A percentile compares a stretch with the other conserved stretches of the same genome.
Conservation (phyloP, 2,888 invertebrate species). For the Cactoblastis cactorum region DNA sequence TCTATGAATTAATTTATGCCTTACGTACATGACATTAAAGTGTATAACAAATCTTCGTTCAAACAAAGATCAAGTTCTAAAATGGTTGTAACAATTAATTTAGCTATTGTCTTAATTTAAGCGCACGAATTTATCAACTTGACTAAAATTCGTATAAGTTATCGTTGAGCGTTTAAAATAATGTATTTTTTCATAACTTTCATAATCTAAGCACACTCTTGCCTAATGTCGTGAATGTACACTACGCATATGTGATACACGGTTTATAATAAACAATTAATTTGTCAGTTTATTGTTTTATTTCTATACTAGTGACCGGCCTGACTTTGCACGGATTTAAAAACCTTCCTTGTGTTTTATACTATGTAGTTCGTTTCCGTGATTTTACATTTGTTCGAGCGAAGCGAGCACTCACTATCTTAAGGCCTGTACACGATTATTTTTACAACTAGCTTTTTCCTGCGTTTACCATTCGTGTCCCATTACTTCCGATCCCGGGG, state of each 20-base stretch:
- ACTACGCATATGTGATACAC: conserved; percentile 76
- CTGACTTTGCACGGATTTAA: no score
- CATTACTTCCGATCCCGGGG: no score
- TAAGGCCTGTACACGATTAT: no score
- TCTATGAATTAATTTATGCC: background rate
- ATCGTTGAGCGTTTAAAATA: conserved; percentile 45
- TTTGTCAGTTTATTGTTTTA: conserved; percentile 45
- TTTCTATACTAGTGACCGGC: conserved; percentile 28
- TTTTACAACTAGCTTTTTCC: no score
- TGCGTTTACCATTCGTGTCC: no score
- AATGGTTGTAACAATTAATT: conserved; percentile 52
- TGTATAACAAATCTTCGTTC: conserved; percentile 25
- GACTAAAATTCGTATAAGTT: conserved; percentile 47
- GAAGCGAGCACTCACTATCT: no score
- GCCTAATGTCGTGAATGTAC: conserved; percentile 74
- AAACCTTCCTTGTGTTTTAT: no score
- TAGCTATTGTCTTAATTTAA: conserved; percentile 57
- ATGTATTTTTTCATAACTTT: conserved; percentile 60
- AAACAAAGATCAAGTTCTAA: conserved; percentile 33
- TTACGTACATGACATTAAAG: background rate
- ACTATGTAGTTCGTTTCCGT: no score
- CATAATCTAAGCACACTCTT: conserved; percentile 67
- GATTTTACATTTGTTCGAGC: no score
- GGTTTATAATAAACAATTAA: conserved; percentile 71
- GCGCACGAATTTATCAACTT: conserved; percentile 72